Conservation (phyloP, 2,113 vertebrate species). For the Paralichthys olivaceus region DNA sequence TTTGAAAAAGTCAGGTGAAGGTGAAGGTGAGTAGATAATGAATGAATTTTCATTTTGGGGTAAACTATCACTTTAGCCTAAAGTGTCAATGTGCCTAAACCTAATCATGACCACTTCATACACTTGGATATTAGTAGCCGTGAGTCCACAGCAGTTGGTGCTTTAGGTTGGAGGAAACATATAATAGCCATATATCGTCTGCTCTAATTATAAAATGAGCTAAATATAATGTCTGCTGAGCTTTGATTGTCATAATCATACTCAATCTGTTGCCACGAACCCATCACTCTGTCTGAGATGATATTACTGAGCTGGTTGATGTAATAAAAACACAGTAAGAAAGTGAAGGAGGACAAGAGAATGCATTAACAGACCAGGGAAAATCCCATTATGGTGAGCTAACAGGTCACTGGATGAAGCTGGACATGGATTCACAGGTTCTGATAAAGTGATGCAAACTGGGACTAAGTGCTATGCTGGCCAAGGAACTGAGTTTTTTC, state of each 20-base stretch:
- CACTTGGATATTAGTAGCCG: too few species aligned
- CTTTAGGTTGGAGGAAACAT: neutral
- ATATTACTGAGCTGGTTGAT: neutral
- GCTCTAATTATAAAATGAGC: too few species aligned
- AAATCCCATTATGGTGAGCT: neutral
- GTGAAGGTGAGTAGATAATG: too few species aligned
- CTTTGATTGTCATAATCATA: neutral
- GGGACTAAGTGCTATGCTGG: neutral
- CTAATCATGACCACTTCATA: too few species aligned
- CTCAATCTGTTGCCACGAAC: too few species aligned
- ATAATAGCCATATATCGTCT: too few species aligned
- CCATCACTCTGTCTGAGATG: neutral
- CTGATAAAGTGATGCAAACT: constrained; percentile 32
- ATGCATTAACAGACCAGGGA: neutral
- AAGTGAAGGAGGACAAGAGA: neutral
- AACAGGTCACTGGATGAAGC: constrained; percentile 10
- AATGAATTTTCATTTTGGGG: too few species aligned
- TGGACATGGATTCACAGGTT: constrained; percentile 23
- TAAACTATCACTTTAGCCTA: neutral
- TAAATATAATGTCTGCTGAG: too few species aligned
- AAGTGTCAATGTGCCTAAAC: too few species aligned
- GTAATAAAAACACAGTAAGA: neutral
- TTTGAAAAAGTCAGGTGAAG: too few species aligned
- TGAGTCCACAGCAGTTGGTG: neutral
- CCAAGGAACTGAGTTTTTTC: constrained; percentile 15